A percentile compares a stretch with the other conserved stretches of the same genome.
Evolutionary conservation across 2,888 invertebrate genomes (phyloP).

Genomic region (Leptinotarsa peninsularis): DNA sequence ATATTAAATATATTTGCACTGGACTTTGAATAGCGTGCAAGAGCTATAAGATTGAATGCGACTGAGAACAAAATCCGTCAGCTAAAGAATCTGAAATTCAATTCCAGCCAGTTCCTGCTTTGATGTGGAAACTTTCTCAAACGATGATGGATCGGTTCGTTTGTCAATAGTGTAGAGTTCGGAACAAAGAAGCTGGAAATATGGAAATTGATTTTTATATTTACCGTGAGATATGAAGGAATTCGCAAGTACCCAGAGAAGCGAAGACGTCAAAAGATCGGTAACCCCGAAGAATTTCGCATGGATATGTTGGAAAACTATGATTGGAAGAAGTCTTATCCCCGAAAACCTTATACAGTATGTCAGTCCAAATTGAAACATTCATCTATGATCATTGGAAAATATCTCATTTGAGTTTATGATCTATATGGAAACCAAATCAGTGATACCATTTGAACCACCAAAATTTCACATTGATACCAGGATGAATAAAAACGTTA

Average conservation of each 20-base stretch:
- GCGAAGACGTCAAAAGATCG: not conserved
- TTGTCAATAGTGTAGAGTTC: not conserved
- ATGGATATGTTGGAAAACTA: not conserved
- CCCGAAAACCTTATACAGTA: too few relatives aligned
- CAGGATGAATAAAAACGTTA: too few relatives aligned
- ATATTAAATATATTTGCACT: not conserved
- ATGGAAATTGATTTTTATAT: not conserved
- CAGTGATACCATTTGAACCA: too few relatives aligned
- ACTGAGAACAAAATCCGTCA: not conserved
- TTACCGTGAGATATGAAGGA: not conserved
- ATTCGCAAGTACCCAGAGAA: not conserved
- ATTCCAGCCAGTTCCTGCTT: not conserved
- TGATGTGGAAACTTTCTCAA: not conserved
- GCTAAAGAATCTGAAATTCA: not conserved
- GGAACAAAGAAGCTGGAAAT: not conserved
- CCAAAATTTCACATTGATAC: too few relatives aligned
- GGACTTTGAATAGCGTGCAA: not conserved
- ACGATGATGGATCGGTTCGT: slow-evolving; percentile 1
- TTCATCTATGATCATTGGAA: too few relatives aligned
- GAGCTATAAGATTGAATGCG: not conserved
- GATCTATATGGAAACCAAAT: too few relatives aligned
- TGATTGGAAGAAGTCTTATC: not conserved
- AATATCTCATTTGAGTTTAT: too few relatives aligned
- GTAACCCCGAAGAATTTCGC: not conserved
- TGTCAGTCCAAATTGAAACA: too few relatives aligned